Evolutionary conservation across 1,140 invertebrate species (phyloP).

Genomic region (Drosophila quadrilineata): DNA sequence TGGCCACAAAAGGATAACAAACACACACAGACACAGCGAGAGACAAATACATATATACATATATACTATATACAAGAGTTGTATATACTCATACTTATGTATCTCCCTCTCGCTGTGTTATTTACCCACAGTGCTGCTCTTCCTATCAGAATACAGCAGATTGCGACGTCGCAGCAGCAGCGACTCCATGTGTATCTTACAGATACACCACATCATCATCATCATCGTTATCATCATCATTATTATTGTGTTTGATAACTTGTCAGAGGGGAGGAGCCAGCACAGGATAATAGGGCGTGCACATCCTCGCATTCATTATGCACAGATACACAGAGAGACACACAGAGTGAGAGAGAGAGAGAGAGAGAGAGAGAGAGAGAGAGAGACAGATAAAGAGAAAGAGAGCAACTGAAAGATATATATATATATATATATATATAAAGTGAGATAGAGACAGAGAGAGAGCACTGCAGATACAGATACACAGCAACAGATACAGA

Average conservation of each 20-base stretch:
- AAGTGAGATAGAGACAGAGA: constrained; percentile 10
- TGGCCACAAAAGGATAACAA: constrained; percentile 57
- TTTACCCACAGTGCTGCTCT: constrained; percentile 50
- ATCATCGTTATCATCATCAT: neutral
- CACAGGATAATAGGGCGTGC: constrained; percentile 78
- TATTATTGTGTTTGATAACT: neutral
- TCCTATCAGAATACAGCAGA: constrained; percentile 71
- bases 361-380: constrained; percentile 9
- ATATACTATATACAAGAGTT: neutral
- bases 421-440: constrained; percentile 33
- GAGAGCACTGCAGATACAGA: constrained; percentile 14
- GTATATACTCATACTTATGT: constrained; percentile 1
- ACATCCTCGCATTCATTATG: constrained; percentile 80
- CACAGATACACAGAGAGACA: constrained; percentile 42
- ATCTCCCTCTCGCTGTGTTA: constrained; percentile 18
- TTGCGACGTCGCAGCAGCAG: constrained; percentile 9
- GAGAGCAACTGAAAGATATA: constrained; percentile 32
- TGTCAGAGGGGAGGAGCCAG: constrained; percentile 68
- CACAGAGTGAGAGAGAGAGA: constrained; percentile 5
- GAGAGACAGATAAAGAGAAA: constrained; percentile 30
- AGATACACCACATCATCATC: constrained; percentile 48
- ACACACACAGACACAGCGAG: constrained; percentile 21
- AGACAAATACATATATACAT: neutral
- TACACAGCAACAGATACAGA: constrained; percentile 32
- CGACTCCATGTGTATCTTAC: constrained; percentile 60